Base-by-base conservation (phyloP, 2,888 invertebrate genomes). In the Sialis fuliginosa region DNA sequence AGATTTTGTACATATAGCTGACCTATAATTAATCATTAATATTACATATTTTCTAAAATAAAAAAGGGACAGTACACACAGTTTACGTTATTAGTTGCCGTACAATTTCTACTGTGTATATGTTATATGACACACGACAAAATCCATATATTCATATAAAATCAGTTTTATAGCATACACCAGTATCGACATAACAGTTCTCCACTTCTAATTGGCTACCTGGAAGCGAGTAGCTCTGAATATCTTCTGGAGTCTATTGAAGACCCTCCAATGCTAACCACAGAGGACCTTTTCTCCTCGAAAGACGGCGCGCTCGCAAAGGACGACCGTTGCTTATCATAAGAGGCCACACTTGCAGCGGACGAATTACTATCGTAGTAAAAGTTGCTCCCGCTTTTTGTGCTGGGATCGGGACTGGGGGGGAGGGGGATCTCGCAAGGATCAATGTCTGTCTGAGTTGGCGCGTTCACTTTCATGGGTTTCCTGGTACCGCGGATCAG, bases 401-500 rank as follows among this genome's bases (percentile, higher is more conserved):
- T 39, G 12, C 12, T 12, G 13, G 41, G n/a, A 32, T 43, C 13
- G 43, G 49, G 13, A 40, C 51, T 50, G 42, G 53, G 51, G 6
- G 54, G 48, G 8, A 52, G 50, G 8, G 50, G 49, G 12, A 48
- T 48, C 13, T 48, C 39, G 34, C 49, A 42, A 33, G 50, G 46
- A 5, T 48, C 35, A 33, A 31, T 34, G 8, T 39, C 32, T 30
- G 42, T 39, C 12, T 33, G 39, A 12, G 42, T 47, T 6, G 57
- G 52, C 50, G 56, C 50, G 30, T 51, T 53, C 42, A 51, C 52
- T 42, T 42, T 31, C 44, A 51, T 50, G 46, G 56, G 54, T 50
- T 60, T 61, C 54, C 58, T 63, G 44, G 76, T 65, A 65, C 72
- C 74, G 62, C 75, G 74, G 60, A 74, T 71, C 54, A 70, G 69